Evolutionary conservation across 2,797 vertebrate genomes (phyloP).

Genomic region (Enteromius argenteus): DNA sequence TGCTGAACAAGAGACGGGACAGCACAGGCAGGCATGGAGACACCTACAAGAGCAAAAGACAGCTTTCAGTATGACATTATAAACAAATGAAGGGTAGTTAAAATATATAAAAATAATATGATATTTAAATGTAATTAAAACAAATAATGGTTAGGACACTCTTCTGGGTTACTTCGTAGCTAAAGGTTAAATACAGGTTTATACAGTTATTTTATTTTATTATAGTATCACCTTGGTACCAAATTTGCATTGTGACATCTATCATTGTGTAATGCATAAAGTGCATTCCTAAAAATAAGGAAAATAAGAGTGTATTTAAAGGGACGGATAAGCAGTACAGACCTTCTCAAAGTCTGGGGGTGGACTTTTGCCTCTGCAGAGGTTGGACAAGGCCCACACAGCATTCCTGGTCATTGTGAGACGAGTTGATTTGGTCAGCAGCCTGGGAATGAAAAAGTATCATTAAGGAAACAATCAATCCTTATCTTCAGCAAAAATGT

Average conservation of each 20-base stretch:
- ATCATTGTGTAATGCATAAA: neutral
- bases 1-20: slow-evolving; percentile 95
- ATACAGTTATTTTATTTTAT: neutral
- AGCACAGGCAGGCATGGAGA: slow-evolving; percentile 95
- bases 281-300: neutral
- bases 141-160: neutral
- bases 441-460: slow-evolving; percentile 73
- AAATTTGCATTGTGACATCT: neutral
- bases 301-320: neutral
- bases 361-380: slow-evolving; percentile 97
- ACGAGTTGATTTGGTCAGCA: slow-evolving; percentile 95
- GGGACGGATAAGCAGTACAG: neutral
- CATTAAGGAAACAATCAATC: neutral
- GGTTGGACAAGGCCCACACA: slow-evolving; percentile 97
- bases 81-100: too few species aligned
- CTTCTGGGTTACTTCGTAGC: neutral
- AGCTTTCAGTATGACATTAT: neutral
- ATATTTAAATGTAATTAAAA: too few species aligned
- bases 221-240: too few species aligned
- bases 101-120: too few species aligned
- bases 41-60: slow-evolving; percentile 79
- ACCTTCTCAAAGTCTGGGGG: slow-evolving; percentile 98
- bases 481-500: neutral
- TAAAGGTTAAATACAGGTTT: neutral
- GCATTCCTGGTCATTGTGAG: slow-evolving; percentile 98